phyloP scores from a whole-genome alignment of 2,888 invertebrate genomes.

The Heteropelma amictum region DNA sequence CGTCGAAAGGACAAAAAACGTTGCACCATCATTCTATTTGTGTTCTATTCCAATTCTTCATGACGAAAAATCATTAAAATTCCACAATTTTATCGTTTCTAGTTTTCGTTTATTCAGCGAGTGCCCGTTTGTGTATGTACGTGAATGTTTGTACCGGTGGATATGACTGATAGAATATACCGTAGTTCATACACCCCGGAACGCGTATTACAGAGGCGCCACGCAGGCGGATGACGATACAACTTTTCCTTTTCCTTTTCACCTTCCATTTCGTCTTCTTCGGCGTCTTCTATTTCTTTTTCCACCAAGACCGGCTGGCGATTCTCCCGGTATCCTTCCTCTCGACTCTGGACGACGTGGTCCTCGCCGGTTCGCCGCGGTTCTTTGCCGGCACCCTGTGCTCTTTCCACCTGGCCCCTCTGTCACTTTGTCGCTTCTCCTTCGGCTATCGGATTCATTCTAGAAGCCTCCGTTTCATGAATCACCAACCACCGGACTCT shows the following conservation, averaged over 20 bases:
- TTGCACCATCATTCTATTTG: too few relatives aligned
- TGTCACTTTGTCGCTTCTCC: not conserved
- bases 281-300: constrained; percentile 6
- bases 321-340: constrained; percentile 22
- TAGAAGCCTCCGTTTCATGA: constrained; percentile 55
- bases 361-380: not conserved
- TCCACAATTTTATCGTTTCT: not conserved
- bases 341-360: not conserved
- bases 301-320: not conserved
- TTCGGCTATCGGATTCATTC: constrained; percentile 51
- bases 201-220: constrained; percentile 45
- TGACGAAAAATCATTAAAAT: too few relatives aligned
- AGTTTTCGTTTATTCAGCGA: not conserved
- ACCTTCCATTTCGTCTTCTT: constrained; percentile 38
- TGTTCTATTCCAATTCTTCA: too few relatives aligned
- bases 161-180: not conserved
- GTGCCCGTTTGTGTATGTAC: not conserved
- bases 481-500: constrained; percentile 32
- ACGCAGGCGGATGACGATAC: constrained; percentile 38
- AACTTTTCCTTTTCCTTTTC: constrained; percentile 46
- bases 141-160: not conserved
- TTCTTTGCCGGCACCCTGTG: constrained; percentile 18
- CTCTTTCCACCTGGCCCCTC: too few relatives aligned
- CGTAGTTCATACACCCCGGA: constrained; percentile 38
- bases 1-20: too few relatives aligned